Conservation (phyloP, 2,797 vertebrate genomes). For the Pipistrellus pygmaeus region DNA sequence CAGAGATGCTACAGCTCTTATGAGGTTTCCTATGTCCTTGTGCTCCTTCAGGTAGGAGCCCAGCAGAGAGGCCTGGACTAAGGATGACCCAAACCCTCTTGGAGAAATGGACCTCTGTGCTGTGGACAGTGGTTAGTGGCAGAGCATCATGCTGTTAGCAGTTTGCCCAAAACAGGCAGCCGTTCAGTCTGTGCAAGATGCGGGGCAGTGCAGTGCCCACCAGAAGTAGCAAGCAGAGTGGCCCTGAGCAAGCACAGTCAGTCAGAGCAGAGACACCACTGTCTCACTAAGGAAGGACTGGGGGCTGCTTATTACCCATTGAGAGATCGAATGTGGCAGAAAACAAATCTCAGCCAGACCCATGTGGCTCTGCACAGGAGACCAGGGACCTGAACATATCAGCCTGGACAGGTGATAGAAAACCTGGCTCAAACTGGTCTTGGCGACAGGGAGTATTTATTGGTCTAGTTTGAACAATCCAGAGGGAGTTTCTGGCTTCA, state of each 20-base stretch:
- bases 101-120: background rate
- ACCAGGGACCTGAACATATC: background rate
- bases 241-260: background rate
- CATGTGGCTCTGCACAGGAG: background rate
- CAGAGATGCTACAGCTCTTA: fast-evolving
- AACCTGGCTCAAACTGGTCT: background rate
- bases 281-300: background rate
- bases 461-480: background rate
- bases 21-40: background rate
- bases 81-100: background rate
- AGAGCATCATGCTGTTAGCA: background rate
- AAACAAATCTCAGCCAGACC: background rate
- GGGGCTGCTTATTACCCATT: background rate
- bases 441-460: background rate
- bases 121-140: background rate
- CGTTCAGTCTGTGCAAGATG: fast-evolving
- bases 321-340: background rate
- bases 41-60: background rate
- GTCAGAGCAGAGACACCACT: background rate
- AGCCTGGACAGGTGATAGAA: background rate
- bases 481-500: background rate
- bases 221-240: background rate
- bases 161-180: background rate
- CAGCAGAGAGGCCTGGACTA: background rate
- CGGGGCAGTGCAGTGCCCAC: background rate